Evolutionary conservation across 2,113 vertebrate species (phyloP).

Genomic region (Microtus pennsylvanicus): DNA sequence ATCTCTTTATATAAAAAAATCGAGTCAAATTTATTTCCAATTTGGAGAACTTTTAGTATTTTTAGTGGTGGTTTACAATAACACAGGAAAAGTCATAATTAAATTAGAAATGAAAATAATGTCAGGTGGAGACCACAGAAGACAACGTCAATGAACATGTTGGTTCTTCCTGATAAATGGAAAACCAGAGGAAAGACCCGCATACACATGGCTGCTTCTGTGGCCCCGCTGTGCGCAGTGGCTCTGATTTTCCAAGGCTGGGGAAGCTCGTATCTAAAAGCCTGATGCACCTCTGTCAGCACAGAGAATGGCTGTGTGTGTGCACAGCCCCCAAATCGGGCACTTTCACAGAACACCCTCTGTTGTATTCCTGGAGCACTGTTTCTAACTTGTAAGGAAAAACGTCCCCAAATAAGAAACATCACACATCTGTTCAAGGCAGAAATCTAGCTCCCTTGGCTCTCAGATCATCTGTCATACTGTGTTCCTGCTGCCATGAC

Average conservation of each 20-base stretch:
- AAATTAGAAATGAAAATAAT: not conserved
- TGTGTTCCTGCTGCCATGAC: fast-evolving
- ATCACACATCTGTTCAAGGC: not conserved
- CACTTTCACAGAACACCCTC: not conserved
- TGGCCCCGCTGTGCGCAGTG: not conserved
- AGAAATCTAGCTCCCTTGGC: fast-evolving
- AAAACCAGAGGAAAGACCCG: fast-evolving
- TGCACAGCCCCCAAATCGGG: no score
- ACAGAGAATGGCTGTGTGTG: not conserved
- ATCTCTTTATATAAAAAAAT: not conserved
- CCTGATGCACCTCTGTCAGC: no score
- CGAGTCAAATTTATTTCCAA: not conserved
- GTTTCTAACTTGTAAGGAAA: not conserved
- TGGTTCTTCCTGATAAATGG: not conserved
- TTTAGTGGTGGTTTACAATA: not conserved
- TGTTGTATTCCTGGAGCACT: not conserved
- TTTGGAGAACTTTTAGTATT: not conserved
- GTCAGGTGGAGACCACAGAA: no score
- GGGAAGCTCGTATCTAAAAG: not conserved
- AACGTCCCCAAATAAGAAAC: not conserved
- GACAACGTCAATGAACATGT: fast-evolving
- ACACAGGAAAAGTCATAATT: not conserved
- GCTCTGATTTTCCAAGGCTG: fast-evolving
- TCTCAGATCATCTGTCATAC: fast-evolving
- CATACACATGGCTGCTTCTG: not conserved